Evolutionary conservation across 2,888 invertebrate species (phyloP), one percentile per base, ranked within the genome.

Genomic region (Zele albiditarsus): DNA sequence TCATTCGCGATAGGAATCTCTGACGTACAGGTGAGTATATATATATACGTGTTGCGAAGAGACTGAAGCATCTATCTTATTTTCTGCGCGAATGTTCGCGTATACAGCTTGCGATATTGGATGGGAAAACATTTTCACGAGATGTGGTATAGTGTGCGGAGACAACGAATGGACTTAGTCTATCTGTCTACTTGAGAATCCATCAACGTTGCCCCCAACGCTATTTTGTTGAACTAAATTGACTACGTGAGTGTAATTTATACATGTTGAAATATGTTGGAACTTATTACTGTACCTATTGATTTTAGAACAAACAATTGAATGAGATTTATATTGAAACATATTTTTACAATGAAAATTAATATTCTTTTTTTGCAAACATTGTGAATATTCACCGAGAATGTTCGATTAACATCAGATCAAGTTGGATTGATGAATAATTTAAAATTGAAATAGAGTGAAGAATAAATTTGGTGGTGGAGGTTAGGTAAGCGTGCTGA

Each of bases 171-270:
- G 58, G 58, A 58, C 69, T 69, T 57, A 38, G 72, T 70, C 62
- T 70, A 28, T 49, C 63, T 53, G 69, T 73, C 66, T 49, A n/a
- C 46, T 69, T 38, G 69, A 66, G 42, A 76, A 78, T 78, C 74
- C 78, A 78, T 76, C 78, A 76, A 71, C 60, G 70, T 33, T 65
- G n/a, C 79, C 71, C 67, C 78, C 73, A 68, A 72, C 75, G 77
- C 82, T 82, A 82, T 84, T 81, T 80, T 77, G 69, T 71, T 75
- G 38, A 74, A 76, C 79, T 81, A 85, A 86, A 86, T 85, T 86
- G 84, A 86, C 84, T 85, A 86, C 86, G 86, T 86, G 86, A 83
- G 82, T 82, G 85, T 85, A 86, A 86, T 86, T 86, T 82, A 74
- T 66, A 3, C 23, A 70, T 66, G 46, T 23, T 38, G 57, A 57